A percentile compares a stretch with the other conserved stretches of the same genome.
These are phyloP conservation scores for Pyrocephalus nanus DNA, from an alignment of 2,797 vertebrate genomes.

Conservation along the genomic window DNA sequence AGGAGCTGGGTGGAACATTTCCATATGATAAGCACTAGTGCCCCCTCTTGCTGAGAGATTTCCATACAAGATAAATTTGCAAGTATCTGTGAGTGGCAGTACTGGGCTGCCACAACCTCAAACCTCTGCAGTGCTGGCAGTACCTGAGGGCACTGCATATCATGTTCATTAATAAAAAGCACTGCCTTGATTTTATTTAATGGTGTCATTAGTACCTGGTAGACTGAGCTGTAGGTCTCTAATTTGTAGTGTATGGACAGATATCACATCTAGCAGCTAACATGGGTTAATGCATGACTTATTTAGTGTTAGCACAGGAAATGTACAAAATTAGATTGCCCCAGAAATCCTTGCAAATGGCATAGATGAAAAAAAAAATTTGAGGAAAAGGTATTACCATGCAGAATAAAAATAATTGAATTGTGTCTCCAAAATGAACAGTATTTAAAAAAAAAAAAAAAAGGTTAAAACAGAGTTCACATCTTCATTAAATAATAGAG, in stretches of 20 bases:
- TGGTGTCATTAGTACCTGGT: background rate
- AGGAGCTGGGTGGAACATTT: background rate
- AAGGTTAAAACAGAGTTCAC: background rate
- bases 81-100: background rate
- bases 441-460: background rate
- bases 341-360: background rate
- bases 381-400: background rate
- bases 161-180: background rate
- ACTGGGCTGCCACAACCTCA: background rate
- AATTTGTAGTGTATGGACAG: background rate
- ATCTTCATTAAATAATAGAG: background rate
- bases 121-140: background rate
- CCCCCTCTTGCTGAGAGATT: slow-evolving; percentile 26
- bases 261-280: background rate
- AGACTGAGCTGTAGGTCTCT: background rate
- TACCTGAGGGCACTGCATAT: background rate
- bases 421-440: background rate
- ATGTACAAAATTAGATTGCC: background rate
- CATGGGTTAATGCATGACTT: background rate
- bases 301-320: background rate
- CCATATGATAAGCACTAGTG: slow-evolving; percentile 10
- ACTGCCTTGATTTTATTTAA: background rate
- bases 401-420: background rate
- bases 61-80: background rate
- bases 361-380: background rate